These are phyloP conservation scores for Myrmecophaga tridactyla DNA, from an alignment of 2,113 vertebrate genomes.

Conservation along the genomic window DNA sequence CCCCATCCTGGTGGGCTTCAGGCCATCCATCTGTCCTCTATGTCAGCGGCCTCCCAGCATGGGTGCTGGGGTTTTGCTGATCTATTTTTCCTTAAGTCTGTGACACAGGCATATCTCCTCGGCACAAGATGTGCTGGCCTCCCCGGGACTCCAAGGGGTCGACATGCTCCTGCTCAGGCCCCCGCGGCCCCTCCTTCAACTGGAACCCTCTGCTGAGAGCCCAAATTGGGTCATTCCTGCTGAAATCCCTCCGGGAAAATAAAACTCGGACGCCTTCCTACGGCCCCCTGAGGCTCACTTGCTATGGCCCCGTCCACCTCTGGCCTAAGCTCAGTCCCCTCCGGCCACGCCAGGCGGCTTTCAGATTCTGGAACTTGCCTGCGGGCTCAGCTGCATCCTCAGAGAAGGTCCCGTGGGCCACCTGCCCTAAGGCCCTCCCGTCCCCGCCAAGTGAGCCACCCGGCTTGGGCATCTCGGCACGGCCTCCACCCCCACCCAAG, in stretches of 20 bases:
- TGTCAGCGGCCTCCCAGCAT: rapidly evolving
- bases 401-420: neutral
- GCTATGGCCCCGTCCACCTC: too few species aligned
- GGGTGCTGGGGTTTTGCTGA: rapidly evolving
- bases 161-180: rapidly evolving
- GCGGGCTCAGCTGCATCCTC: neutral
- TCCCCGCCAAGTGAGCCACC: too few species aligned
- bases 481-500: too few species aligned
- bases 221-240: neutral
- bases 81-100: neutral
- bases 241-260: neutral
- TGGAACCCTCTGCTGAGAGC: neutral
- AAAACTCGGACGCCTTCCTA: too few species aligned
- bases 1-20: rapidly evolving
- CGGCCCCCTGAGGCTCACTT: rapidly evolving
- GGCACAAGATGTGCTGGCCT: rapidly evolving
- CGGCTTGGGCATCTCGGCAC: too few species aligned
- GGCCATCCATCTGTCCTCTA: rapidly evolving
- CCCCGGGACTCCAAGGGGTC: rapidly evolving
- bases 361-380: rapidly evolving
- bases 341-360: neutral
- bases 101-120: neutral
- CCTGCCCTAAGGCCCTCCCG: neutral
- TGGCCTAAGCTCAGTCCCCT: neutral
- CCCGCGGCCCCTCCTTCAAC: rapidly evolving